These are phyloP conservation scores for Entelurus aequoreus DNA, from an alignment of 2,113 vertebrate genomes.

Conservation along the genomic window DNA sequence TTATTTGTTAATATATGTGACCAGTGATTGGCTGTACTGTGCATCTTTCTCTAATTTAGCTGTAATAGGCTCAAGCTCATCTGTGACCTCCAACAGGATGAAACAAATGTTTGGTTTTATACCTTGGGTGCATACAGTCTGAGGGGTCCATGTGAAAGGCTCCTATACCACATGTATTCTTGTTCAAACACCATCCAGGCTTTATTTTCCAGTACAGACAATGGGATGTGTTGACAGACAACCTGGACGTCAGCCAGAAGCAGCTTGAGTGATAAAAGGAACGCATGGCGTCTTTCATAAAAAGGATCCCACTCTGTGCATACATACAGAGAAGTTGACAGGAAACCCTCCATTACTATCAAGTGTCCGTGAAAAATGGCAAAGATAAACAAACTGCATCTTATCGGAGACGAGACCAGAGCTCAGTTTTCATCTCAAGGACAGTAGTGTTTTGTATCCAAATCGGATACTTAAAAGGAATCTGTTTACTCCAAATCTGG, in stretches of 20 bases:
- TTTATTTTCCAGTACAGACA: conserved; percentile 47
- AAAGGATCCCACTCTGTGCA: neutral
- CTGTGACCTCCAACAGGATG: no score
- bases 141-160: no score
- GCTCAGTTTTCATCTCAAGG: conserved; percentile 7
- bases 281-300: conserved; percentile 20
- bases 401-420: neutral
- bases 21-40: no score
- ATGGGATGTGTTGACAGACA: conserved; percentile 50
- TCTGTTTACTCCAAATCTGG: conserved; percentile 13
- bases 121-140: no score
- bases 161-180: neutral
- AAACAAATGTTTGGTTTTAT: no score
- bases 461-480: neutral
- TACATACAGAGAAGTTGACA: conserved; percentile 23
- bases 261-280: conserved; percentile 42
- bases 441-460: neutral
- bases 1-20: no score
- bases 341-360: neutral
- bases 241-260: conserved; percentile 46
- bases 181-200: conserved; percentile 35
- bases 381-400: neutral
- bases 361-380: neutral
- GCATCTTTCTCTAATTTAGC: no score
- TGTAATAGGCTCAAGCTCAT: no score